Evolutionary conservation across 2,888 invertebrate species (phyloP).

Genomic region (Diogma glabrata): DNA sequence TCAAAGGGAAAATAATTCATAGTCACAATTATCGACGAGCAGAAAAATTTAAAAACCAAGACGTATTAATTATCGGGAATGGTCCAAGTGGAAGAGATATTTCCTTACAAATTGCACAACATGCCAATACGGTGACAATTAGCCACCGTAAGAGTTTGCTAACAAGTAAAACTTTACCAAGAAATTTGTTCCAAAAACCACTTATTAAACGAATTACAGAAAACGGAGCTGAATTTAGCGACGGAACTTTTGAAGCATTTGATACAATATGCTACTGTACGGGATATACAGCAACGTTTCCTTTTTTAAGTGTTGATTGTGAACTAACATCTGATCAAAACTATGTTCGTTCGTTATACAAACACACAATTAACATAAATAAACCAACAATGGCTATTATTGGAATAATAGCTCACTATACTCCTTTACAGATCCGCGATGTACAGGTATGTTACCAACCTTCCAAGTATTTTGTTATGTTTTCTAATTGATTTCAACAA

Average conservation of each 20-base stretch:
- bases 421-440: too few relatives aligned
- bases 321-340: slow-evolving; percentile 59
- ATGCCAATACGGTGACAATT: slow-evolving; percentile 49
- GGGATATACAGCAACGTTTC: slow-evolving; percentile 60
- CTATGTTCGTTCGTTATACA: slow-evolving; percentile 72
- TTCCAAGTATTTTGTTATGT: slow-evolving; percentile 70
- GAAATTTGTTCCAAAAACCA: slow-evolving; percentile 52
- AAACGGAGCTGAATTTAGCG: slow-evolving; percentile 46
- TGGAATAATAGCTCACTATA: too few relatives aligned
- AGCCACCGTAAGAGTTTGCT: slow-evolving; percentile 49
- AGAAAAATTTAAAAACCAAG: slow-evolving; percentile 47
- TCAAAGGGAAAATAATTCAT: slow-evolving; percentile 46
- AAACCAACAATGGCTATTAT: slow-evolving; percentile 71
- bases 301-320: slow-evolving; percentile 58
- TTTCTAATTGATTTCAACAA: slow-evolving; percentile 76
- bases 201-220: slow-evolving; percentile 45
- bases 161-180: slow-evolving; percentile 48
- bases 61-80: slow-evolving; percentile 71
- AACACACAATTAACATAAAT: slow-evolving; percentile 70
- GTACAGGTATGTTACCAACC: too few relatives aligned
- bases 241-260: slow-evolving; percentile 48
- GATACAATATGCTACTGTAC: slow-evolving; percentile 68
- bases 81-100: slow-evolving; percentile 78
- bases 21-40: slow-evolving; percentile 71
- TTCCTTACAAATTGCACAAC: slow-evolving; percentile 51